Evolutionary conservation across 1,140 invertebrate species (phyloP), one percentile per base, ranked within the genome.

Genomic region (Bombus superbus): DNA sequence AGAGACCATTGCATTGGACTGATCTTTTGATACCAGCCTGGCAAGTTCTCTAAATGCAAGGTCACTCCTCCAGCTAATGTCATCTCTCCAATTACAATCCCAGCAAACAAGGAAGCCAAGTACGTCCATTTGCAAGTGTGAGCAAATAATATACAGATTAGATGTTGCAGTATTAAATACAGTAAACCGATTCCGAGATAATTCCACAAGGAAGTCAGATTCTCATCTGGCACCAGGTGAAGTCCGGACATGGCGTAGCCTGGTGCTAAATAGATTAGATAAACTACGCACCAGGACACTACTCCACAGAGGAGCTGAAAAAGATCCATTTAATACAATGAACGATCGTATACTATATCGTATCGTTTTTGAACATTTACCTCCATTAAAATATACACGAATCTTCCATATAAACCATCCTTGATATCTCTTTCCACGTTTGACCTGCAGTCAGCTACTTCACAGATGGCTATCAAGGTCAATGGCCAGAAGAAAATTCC

Each of bases 231-330:
- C 3, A 92, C 92, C 1, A 95, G 68, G 64, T 96, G 95, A 0
- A 98, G 95, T 0, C 98, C 98, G 18, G 97, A 97, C 98, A 99
- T 98, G 35, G 98, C 98, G 92, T 98, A 99, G 25, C 98, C 98
- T 32, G 98, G 98, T 44, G 98, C 96, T 38, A 98, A 92, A 92
- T 98, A 98, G 1, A 97, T 97, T 77, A 98, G 89, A 96, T 98
- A 98, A 10, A 98, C 96, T 96, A 96, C 86, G 94, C 94, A 93
- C 75, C 97, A 96, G 13, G 97, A 96, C 88, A 96, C 95, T 44
- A 97, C 91, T 86, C 96, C 96, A 90, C 96, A 96, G 15, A 96
- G 85, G 11, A 96, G 94, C 97, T 97, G 92, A 66, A 95, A 95
- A 81, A 71, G 32, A 28, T n/a, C 32, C 13, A 25, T 6, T 53